These are phyloP conservation scores for Acanthopleura granulata DNA, from an alignment of 2,888 invertebrate species.

Conservation along the genomic window DNA sequence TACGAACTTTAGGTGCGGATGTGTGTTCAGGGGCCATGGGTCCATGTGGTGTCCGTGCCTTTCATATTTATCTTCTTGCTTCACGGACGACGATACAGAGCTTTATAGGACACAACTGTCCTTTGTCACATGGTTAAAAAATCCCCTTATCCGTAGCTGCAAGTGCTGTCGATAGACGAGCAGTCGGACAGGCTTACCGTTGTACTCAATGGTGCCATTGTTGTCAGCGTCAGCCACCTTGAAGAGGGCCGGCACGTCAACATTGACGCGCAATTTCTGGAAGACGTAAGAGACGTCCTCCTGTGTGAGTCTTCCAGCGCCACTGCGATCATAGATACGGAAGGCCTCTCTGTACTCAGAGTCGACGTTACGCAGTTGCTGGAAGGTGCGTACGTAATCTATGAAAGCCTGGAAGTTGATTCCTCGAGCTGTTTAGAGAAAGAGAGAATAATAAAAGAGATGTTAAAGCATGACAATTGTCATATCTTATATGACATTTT, in stretches of 20 bases:
- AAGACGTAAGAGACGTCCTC: conserved; percentile 11
- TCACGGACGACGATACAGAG: too few relatives aligned
- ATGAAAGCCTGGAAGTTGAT: conserved; percentile 20
- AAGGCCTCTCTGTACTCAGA: conserved; percentile 17
- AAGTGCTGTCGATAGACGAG: too few relatives aligned
- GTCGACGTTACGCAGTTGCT: conserved; percentile 1
- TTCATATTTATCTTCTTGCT: too few relatives aligned
- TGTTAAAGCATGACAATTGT: too few relatives aligned
- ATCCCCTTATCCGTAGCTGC: too few relatives aligned
- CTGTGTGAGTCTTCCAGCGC: not conserved
- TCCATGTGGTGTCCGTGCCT: too few relatives aligned
- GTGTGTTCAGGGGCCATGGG: too few relatives aligned
- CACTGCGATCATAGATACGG: conserved; percentile 6
- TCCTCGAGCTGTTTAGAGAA: not conserved
- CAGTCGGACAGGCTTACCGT: not conserved
- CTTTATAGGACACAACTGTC: too few relatives aligned
- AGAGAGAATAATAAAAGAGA: too few relatives aligned
- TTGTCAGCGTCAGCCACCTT: conserved; percentile 7
- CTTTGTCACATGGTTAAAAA: too few relatives aligned
- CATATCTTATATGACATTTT: too few relatives aligned
- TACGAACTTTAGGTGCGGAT: too few relatives aligned
- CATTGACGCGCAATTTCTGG: not conserved
- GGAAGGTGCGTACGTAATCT: not conserved
- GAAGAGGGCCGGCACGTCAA: not conserved
- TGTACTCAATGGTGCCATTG: conserved; percentile 6